Conservation (phyloP, 2,888 invertebrate species). For the Cheilosia urbana region DNA sequence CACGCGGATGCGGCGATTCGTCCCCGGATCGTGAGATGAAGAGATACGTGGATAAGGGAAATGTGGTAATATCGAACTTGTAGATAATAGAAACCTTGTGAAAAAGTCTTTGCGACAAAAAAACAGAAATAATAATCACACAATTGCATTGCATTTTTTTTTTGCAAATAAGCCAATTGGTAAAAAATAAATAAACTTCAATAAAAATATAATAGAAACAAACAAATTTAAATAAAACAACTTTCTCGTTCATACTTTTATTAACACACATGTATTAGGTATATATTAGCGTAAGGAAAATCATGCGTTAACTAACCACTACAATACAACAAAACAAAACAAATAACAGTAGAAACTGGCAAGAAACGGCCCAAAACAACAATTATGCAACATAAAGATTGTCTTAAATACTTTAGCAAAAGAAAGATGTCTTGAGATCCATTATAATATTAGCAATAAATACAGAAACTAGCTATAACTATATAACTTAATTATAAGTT, state of each 20-base stretch:
- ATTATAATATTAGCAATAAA: not conserved
- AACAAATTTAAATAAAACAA: conserved; percentile 1
- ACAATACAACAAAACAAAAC: not conserved
- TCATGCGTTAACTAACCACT: conserved; percentile 24
- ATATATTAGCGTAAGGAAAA: conserved; percentile 33
- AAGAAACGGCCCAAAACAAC: not conserved
- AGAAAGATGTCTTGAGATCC: too few relatives aligned
- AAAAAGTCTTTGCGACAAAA: too few relatives aligned
- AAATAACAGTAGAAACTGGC: not conserved
- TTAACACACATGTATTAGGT: conserved; percentile 25
- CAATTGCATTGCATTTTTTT: conserved; percentile 47
- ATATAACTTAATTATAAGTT: not conserved
- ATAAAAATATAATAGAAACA: conserved; percentile 27
- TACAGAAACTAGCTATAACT: not conserved
- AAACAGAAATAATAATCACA: conserved; percentile 32
- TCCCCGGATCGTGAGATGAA: too few relatives aligned
- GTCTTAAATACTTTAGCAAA: not conserved
- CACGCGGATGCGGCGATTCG: too few relatives aligned
- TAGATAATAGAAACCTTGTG: too few relatives aligned
- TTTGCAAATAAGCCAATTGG: conserved; percentile 22
- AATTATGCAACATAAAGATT: not conserved
- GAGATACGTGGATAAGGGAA: too few relatives aligned
- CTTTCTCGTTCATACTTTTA: conserved; percentile 16
- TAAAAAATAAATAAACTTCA: conserved; percentile 10
- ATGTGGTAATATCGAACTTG: too few relatives aligned